Conservation (phyloP, 2,888 invertebrate species). For the Timema cristinae region DNA sequence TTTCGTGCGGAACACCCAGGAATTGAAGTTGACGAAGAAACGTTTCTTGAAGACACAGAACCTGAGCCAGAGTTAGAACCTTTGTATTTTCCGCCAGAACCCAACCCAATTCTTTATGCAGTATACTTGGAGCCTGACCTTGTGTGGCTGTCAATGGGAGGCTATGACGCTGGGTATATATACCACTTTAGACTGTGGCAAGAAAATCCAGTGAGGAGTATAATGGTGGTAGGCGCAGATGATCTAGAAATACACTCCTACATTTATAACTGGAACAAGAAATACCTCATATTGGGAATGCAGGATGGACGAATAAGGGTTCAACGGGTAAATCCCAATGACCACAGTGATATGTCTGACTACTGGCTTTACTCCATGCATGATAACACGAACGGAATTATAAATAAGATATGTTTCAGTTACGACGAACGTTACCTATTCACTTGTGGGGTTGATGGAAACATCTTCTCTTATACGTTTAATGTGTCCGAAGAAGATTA, state of each 20-base stretch:
- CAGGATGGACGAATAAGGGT: slow-evolving; percentile 58
- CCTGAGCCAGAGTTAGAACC: slow-evolving; percentile 52
- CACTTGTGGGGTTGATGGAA: slow-evolving; percentile 69
- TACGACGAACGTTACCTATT: slow-evolving; percentile 53
- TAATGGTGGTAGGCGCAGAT: slow-evolving; percentile 50
- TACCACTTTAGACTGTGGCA: slow-evolving; percentile 55
- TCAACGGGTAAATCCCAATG: slow-evolving; percentile 47
- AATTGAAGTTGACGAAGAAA: slow-evolving; percentile 56
- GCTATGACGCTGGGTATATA: slow-evolving; percentile 63
- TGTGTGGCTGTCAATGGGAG: slow-evolving; percentile 59
- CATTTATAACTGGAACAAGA: slow-evolving; percentile 50
- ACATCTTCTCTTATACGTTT: slow-evolving; percentile 63
- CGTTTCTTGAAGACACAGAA: slow-evolving; percentile 55
- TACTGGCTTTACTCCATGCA: slow-evolving; percentile 71
- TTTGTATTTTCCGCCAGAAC: slow-evolving; percentile 53
- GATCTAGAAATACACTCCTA: slow-evolving; percentile 56
- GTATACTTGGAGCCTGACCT: slow-evolving; percentile 50
- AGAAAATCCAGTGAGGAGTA: slow-evolving; percentile 47
- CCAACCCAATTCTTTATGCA: slow-evolving; percentile 56
- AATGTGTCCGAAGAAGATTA: neutral
- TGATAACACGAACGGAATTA: slow-evolving; percentile 60
- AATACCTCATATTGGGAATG: slow-evolving; percentile 57
- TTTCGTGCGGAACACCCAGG: slow-evolving; percentile 55
- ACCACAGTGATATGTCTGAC: slow-evolving; percentile 56
- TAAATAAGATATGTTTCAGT: slow-evolving; percentile 61